Evolutionary conservation across 2,888 invertebrate species (phyloP), one percentile per base, ranked within the genome.

Genomic region (Oxytorus armatus): DNA sequence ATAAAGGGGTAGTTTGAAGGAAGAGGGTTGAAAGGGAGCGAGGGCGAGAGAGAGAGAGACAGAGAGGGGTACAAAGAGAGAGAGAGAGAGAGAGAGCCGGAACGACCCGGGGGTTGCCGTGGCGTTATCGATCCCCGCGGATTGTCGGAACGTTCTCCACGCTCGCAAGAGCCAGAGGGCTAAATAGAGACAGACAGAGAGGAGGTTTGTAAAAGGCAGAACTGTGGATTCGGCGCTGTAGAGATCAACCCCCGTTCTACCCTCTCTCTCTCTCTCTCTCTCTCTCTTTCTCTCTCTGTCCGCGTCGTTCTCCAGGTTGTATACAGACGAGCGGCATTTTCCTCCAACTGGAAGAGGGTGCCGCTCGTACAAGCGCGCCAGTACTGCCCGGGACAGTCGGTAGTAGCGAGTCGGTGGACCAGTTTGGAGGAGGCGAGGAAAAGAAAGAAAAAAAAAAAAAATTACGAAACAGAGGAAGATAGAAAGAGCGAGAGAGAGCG

Each of bases 101-200:
- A 86, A 86, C 87, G 86, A 88, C 87, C 88, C 83, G 85, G 84
- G 85, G 89, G 89, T 89, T 89, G 89, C 89, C 86, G 89, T 87
- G 88, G 87, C 86, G 89, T 85, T 89, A 89, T 89, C 89, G 89
- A 89, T 88, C 88, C 85, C 68, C 44, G 84, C 82, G 84, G 87
- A 83, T 83, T 83, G 85, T 86, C 82, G n/a, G n/a, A n/a, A n/a
- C n/a, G 85, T 25, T 57, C 57, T n/a, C 3, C 47, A 47, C 47
- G 16, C 47, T 23, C 53, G 23, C 53, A 25, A 84, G 83, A 85
- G 82, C 3, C 29, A 29, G 5, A 10, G 39, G 7, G 39, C 1
- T 82, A 84, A 36, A 21, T 29, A 29, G 33, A 18, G 68, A 10
- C 29, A 5, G 3, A 5, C 3, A 36, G 36, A 8, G 36, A 36